Percentiles rank a stretch among this genome's conserved stretches.
Evolutionary conservation across 2,888 invertebrate genomes (phyloP).

Genomic region (Caenorhabditis japonica): DNA sequence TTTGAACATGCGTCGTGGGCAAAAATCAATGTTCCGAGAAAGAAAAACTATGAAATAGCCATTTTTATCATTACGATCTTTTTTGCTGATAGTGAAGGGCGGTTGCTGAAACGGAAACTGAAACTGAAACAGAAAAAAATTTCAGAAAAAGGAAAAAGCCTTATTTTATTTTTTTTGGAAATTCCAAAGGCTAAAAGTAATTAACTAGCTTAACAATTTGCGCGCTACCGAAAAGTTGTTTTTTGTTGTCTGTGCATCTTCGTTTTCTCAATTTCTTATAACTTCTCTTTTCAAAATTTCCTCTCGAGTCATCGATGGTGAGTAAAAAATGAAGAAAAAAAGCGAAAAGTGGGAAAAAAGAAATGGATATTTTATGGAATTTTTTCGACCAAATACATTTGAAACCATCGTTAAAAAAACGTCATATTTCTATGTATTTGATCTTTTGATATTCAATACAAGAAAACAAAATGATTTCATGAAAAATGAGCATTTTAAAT

Average conservation of each 20-base stretch:
- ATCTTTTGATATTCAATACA: too few species aligned
- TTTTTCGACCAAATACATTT: too few species aligned
- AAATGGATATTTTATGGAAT: background rate
- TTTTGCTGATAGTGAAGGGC: constrained; percentile 14
- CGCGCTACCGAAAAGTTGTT: too few species aligned
- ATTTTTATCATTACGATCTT: constrained; percentile 17
- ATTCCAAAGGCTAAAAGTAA: too few species aligned
- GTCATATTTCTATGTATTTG: too few species aligned
- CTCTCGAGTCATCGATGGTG: too few species aligned
- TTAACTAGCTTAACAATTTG: too few species aligned
- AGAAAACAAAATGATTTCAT: background rate
- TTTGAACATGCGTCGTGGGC: background rate
- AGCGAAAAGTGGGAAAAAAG: background rate
- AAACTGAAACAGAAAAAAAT: constrained; percentile 18
- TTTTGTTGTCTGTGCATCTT: too few species aligned
- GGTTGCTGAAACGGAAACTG: background rate
- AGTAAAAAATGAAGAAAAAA: too few species aligned
- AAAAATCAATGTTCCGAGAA: constrained; percentile 14
- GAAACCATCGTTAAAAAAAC: too few species aligned
- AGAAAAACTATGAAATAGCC: constrained; percentile 28
- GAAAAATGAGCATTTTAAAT: background rate
- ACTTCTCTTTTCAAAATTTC: too few species aligned
- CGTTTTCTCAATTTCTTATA: too few species aligned
- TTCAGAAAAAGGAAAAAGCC: background rate
- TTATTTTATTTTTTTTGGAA: background rate